Conservation (phyloP, 2,888 invertebrate genomes). For the Ceramica pisi region DNA sequence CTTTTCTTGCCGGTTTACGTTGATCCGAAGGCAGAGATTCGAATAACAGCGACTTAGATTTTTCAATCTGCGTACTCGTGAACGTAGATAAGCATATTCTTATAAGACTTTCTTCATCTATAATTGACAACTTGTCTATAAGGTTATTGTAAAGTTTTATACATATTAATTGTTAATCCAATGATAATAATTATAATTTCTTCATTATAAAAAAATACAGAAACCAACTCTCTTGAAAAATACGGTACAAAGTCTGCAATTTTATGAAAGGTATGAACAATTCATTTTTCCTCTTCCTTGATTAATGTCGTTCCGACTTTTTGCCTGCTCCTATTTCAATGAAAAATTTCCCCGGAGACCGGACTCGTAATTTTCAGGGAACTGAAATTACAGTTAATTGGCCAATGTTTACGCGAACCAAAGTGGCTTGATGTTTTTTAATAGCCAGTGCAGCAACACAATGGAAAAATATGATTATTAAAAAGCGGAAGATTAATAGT, state of each 20-base stretch:
- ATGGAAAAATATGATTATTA: conserved; percentile 37
- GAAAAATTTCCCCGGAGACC: conserved; percentile 87
- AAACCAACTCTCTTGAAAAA: background rate
- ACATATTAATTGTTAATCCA: background rate
- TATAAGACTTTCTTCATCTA: too few species aligned
- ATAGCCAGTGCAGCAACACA: conserved; percentile 31
- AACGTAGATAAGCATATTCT: too few species aligned
- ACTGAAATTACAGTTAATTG: conserved; percentile 78
- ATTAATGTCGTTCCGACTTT: conserved; percentile 82
- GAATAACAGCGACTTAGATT: too few species aligned
- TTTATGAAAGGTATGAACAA: conserved; percentile 43
- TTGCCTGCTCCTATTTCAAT: conserved; percentile 82
- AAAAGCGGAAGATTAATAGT: conserved; percentile 30
- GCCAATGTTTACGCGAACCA: conserved; percentile 71
- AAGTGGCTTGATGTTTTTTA: conserved; percentile 57
- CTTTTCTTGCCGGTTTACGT: too few species aligned
- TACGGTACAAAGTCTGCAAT: conserved; percentile 11
- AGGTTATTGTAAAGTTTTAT: too few species aligned
- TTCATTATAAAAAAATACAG: background rate
- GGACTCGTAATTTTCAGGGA: conserved; percentile 76
- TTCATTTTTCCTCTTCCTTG: conserved; percentile 75
- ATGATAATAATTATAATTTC: too few species aligned
- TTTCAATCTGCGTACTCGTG: too few species aligned
- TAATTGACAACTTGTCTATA: too few species aligned
- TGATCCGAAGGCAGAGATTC: too few species aligned